phyloP scores from a whole-genome alignment of 2,888 invertebrate genomes.

The Drosophila formosana region DNA sequence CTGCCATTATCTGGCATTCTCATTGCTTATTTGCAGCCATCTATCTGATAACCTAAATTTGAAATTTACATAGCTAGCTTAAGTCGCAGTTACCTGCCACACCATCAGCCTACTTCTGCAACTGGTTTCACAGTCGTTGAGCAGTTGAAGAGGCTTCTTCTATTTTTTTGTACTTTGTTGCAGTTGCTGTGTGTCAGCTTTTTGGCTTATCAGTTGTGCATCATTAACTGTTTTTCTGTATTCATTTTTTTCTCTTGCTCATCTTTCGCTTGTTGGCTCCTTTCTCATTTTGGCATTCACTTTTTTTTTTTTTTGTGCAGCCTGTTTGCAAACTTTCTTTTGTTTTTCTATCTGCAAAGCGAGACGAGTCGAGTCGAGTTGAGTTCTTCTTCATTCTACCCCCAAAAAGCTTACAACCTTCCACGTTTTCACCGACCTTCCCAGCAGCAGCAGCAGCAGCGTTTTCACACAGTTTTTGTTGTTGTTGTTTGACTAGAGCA shows the following conservation, averaged over 20 bases:
- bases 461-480: constrained; percentile 36
- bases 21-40: background rate
- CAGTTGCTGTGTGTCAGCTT: constrained; percentile 69
- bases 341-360: constrained; percentile 51
- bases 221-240: constrained; percentile 58
- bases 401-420: constrained; percentile 10
- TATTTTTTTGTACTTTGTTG: constrained; percentile 5
- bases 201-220: constrained; percentile 77
- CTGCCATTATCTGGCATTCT: constrained; percentile 42
- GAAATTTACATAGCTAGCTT: constrained; percentile 24
- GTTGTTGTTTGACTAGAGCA: constrained; percentile 49
- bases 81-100: constrained; percentile 11
- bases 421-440: background rate
- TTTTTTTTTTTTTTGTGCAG: constrained; percentile 41
- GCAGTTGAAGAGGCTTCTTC: constrained; percentile 32
- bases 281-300: constrained; percentile 70
- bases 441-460: background rate
- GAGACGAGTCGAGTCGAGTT: constrained; percentile 3
- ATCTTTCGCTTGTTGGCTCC: constrained; percentile 57
- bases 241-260: constrained; percentile 34
- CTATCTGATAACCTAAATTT: constrained; percentile 45
- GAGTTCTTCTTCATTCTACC: constrained; percentile 39
- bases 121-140: constrained; percentile 40
- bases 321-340: constrained; percentile 65
- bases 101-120: constrained; percentile 44